Conservation (phyloP, 2,113 vertebrate genomes). For the Diphyllodes magnificus region DNA sequence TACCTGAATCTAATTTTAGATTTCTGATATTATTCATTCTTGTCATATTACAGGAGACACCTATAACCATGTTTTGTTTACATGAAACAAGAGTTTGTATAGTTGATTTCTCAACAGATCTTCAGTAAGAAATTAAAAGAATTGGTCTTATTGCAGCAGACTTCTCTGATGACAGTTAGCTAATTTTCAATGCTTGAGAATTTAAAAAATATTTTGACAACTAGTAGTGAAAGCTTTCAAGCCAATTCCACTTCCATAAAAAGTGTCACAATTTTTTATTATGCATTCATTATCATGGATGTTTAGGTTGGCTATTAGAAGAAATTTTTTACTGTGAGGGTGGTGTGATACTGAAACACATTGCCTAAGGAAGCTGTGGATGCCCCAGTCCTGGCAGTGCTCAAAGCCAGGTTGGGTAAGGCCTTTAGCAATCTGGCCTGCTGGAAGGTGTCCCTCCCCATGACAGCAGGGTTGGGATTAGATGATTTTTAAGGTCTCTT, state of each 20-base stretch:
- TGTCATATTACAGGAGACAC: neutral
- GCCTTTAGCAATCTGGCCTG: neutral
- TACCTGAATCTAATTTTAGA: neutral
- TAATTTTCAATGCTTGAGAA: conserved; percentile 64
- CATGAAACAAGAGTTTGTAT: conserved; percentile 45
- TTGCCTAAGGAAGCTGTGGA: neutral
- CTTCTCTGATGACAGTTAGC: conserved; percentile 66
- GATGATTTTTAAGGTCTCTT: neutral
- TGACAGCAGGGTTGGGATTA: neutral
- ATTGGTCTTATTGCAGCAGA: conserved; percentile 53
- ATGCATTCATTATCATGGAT: conserved; percentile 22
- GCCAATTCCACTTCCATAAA: conserved; percentile 29
- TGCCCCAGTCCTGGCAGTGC: neutral
- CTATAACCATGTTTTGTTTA: conserved; percentile 48
- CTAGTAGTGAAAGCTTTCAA: conserved; percentile 66
- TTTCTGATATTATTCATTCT: conserved; percentile 1
- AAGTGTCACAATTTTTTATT: conserved; percentile 27
- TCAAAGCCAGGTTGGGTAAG: neutral
- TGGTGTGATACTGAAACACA: neutral
- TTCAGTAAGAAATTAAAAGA: conserved; percentile 66
- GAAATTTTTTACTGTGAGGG: neutral
- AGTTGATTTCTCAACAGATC: conserved; percentile 58
- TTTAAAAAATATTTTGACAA: conserved; percentile 74
- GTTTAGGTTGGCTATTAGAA: neutral
- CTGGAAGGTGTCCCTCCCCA: neutral